A percentile compares a stretch with the other conserved stretches of the same genome.
Conservation (phyloP, 2,888 invertebrate species). For the Azorinus chamasolen region DNA sequence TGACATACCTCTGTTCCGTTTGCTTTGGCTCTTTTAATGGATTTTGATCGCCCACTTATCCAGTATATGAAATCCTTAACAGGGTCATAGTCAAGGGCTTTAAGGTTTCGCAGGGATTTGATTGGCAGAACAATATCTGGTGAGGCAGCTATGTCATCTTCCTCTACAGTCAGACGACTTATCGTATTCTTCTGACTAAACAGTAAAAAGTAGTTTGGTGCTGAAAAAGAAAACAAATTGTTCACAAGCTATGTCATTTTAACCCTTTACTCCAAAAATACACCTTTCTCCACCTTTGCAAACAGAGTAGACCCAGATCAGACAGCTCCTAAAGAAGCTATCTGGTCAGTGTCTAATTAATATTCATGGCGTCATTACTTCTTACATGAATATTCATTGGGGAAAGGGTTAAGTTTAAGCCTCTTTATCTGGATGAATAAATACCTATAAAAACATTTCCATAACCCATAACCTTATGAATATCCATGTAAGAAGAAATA, state of each 20-base stretch:
- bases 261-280: too few species aligned
- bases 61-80: conserved; percentile 91
- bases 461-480: too few species aligned
- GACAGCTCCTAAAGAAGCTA: too few species aligned
- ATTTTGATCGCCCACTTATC: conserved; percentile 89
- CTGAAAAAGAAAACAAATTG: conserved; percentile 11
- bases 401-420: too few species aligned
- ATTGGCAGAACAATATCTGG: conserved; percentile 93
- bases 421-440: too few species aligned
- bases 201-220: conserved; percentile 94
- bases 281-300: too few species aligned
- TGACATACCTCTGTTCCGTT: conserved; percentile 90
- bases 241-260: not conserved
- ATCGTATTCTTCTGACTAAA: conserved; percentile 94
- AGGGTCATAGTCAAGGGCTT: conserved; percentile 96
- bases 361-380: too few species aligned
- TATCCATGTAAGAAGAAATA: too few species aligned
- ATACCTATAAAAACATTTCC: too few species aligned
- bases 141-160: conserved; percentile 89
- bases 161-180: conserved; percentile 92
- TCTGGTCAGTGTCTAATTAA: too few species aligned
- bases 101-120: conserved; percentile 94
- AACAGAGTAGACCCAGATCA: too few species aligned
- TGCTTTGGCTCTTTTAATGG: conserved; percentile 92
- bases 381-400: too few species aligned